Evolutionary conservation across 2,888 invertebrate species (phyloP).

Genomic region (Oxycera nigricornis): DNA sequence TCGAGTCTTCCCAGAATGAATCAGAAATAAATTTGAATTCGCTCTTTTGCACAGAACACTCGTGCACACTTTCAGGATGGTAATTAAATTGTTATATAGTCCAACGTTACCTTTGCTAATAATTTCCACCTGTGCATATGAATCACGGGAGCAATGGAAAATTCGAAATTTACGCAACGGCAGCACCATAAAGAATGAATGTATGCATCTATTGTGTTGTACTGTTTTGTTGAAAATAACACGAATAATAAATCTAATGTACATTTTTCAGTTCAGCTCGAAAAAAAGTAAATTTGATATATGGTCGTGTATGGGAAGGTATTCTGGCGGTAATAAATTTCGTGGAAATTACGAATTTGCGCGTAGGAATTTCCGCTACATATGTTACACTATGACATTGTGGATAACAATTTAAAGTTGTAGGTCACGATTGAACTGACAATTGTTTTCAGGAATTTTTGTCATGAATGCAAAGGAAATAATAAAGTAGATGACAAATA

Average conservation of each 20-base stretch:
- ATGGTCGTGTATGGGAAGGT: background rate
- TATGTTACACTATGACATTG: too few relatives aligned
- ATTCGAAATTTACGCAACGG: background rate
- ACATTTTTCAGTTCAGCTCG: background rate
- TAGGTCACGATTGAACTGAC: too few relatives aligned
- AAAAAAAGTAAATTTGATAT: background rate
- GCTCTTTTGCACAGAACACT: too few relatives aligned
- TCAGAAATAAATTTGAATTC: too few relatives aligned
- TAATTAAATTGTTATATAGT: conserved; percentile 25
- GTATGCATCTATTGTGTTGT: too few relatives aligned
- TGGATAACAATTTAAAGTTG: too few relatives aligned
- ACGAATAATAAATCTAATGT: conserved; percentile 5
- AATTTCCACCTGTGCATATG: conserved; percentile 1
- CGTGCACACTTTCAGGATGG: background rate
- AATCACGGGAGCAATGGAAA: background rate
- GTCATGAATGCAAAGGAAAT: too few relatives aligned
- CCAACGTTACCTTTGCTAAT: conserved; percentile 14
- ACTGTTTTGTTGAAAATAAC: background rate
- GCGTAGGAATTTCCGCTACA: background rate
- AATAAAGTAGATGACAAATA: too few relatives aligned
- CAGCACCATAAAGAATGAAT: background rate
- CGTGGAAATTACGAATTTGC: background rate
- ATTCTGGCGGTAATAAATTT: background rate
- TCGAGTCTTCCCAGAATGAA: too few relatives aligned
- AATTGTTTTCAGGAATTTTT: too few relatives aligned